These are phyloP conservation scores for Diuraphis noxia DNA, from an alignment of 1,140 invertebrate species.

Conservation along the genomic window DNA sequence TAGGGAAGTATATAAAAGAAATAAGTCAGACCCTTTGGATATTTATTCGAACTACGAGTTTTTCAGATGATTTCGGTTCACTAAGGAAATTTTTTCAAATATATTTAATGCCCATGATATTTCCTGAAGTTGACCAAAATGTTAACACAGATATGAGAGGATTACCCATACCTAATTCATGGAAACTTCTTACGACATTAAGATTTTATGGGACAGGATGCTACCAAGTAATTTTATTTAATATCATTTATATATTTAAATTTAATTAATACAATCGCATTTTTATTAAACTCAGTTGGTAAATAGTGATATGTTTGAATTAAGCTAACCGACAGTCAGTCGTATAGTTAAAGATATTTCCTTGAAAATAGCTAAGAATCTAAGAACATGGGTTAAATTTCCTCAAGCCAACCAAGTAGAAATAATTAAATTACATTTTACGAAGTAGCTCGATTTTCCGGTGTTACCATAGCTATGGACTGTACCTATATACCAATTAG, in stretches of 20 bases:
- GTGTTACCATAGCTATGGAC: not conserved
- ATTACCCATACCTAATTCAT: not conserved
- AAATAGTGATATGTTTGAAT: not conserved
- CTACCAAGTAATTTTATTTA: not conserved
- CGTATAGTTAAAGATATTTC: not conserved
- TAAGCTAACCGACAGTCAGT: not conserved
- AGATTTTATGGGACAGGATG: not conserved
- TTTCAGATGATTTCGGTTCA: not conserved
- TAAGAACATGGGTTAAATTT: not conserved
- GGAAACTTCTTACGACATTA: not conserved
- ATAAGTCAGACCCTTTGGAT: not conserved
- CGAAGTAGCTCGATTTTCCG: not conserved
- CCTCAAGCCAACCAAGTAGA: not conserved
- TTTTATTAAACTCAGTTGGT: not conserved
- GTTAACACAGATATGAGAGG: not conserved
- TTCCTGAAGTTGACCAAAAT: not conserved
- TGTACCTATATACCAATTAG: not conserved
- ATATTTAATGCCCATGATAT: not conserved
- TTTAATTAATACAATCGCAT: not conserved
- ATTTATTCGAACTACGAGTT: not conserved
- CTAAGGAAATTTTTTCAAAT: slow-evolving; percentile 12
- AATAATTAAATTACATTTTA: not conserved
- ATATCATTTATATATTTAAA: not conserved
- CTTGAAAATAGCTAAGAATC: not conserved
- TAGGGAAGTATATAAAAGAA: slow-evolving; percentile 4